Conservation (phyloP, 2,797 vertebrate species). For the Poecilia velifera region DNA sequence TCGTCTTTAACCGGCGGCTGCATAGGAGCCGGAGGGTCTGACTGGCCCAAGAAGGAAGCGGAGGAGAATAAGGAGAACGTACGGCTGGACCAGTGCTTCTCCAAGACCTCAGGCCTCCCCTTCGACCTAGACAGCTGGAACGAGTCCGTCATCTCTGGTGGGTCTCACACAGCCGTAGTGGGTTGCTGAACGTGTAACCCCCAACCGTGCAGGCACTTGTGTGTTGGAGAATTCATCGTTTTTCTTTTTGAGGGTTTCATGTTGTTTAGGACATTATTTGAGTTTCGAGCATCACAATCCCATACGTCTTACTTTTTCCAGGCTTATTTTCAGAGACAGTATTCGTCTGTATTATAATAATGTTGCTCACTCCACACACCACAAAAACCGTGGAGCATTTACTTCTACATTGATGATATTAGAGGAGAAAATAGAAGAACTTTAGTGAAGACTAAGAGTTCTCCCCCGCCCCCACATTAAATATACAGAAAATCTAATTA, state of each 20-base stretch:
- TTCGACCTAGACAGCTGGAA: slow-evolving; percentile 91
- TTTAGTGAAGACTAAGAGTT: neutral
- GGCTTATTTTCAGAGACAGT: neutral
- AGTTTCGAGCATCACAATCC: neutral
- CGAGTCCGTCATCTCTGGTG: slow-evolving; percentile 94
- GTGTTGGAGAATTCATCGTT: neutral
- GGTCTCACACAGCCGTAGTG: slow-evolving; percentile 43
- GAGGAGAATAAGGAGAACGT: slow-evolving; percentile 98
- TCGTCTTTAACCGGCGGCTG: slow-evolving; percentile 62
- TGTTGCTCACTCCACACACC: neutral
- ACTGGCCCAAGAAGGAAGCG: slow-evolving; percentile 87
- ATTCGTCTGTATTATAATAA: neutral
- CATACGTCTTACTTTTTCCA: neutral
- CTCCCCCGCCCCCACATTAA: neutral
- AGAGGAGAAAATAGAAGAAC: neutral
- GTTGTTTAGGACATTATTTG: neutral
- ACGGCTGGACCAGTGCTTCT: slow-evolving; percentile 88
- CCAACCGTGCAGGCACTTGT: neutral
- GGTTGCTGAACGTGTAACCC: neutral
- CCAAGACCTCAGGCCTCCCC: slow-evolving; percentile 89
- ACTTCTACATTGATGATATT: neutral
- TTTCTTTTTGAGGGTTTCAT: neutral
- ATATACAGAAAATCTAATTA: neutral
- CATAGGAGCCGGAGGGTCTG: slow-evolving; percentile 73
- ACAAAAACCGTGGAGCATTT: neutral